phyloP scores from a whole-genome alignment of 2,888 invertebrate genomes.

The Neoitamus cyanurus region DNA sequence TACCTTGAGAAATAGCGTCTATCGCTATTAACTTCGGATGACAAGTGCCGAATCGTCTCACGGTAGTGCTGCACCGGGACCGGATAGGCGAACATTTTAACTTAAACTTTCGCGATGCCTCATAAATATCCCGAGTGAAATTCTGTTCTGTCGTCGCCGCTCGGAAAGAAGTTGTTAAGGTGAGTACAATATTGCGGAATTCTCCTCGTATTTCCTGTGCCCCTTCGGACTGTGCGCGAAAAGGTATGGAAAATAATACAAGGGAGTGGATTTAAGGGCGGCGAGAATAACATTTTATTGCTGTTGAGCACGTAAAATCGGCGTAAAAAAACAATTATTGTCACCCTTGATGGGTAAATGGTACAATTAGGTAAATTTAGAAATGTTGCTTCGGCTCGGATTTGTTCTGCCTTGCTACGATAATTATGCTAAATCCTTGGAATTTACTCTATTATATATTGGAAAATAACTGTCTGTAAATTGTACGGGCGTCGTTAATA shows the following conservation, averaged over 20 bases:
- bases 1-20: background rate
- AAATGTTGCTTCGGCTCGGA: constrained; percentile 10
- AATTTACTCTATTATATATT: background rate
- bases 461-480: background rate
- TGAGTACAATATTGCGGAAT: constrained; percentile 20
- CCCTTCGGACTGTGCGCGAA: background rate
- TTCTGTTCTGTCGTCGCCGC: background rate
- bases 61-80: background rate
- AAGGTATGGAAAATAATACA: constrained; percentile 12
- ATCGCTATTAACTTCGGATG: constrained; percentile 13
- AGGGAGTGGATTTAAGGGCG: constrained; percentile 26
- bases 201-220: background rate
- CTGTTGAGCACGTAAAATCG: constrained; percentile 47
- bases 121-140: constrained; percentile 16
- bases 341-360: constrained; percentile 45
- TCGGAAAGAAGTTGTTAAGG: constrained; percentile 25
- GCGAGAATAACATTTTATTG: constrained; percentile 42
- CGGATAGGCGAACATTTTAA: background rate
- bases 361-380: constrained; percentile 46
- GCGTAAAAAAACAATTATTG: constrained; percentile 49
- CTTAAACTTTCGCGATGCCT: constrained; percentile 11
- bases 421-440: constrained; percentile 12
- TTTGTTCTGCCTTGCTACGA: constrained; percentile 1
- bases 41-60: constrained; percentile 3
- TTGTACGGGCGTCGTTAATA: background rate